Percentiles rank a stretch among this genome's conserved stretches.
These are phyloP conservation scores for Rhyacichthys aspro DNA, from an alignment of 2,797 vertebrate genomes.

Conservation along the genomic window DNA sequence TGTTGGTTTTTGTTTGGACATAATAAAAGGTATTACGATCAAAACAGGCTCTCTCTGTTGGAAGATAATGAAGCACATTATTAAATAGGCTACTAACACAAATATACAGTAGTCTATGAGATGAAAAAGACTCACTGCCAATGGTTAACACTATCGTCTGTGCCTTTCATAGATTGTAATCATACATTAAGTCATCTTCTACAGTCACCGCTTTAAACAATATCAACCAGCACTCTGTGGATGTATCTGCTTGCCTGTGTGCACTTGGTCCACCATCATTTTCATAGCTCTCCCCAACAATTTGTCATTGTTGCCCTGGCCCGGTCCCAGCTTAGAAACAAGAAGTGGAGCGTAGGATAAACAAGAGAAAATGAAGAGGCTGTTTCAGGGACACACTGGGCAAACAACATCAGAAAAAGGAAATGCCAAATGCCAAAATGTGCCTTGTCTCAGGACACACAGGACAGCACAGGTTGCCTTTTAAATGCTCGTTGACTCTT, in stretches of 20 bases:
- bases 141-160: too few species aligned
- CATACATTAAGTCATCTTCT: too few species aligned
- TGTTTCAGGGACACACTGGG: constrained; percentile 35
- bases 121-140: background rate
- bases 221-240: background rate
- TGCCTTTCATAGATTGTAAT: too few species aligned
- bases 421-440: constrained; percentile 47
- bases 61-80: too few species aligned
- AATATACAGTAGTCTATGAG: background rate
- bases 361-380: constrained; percentile 23
- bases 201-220: background rate
- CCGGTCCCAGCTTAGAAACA: constrained; percentile 14
- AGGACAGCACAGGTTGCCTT: constrained; percentile 16
- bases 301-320: constrained; percentile 15
- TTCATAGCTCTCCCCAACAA: constrained; percentile 6
- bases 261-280: constrained; percentile 4
- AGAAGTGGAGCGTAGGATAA: constrained; percentile 24
- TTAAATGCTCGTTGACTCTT: constrained; percentile 51
- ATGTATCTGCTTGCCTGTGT: background rate
- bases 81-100: background rate
- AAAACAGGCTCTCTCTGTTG: too few species aligned
- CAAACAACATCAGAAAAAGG: constrained; percentile 38
- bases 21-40: too few species aligned
- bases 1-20: too few species aligned
- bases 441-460: constrained; percentile 31